Conservation (phyloP, 1,140 invertebrate species). For the Cephus cinctus region DNA sequence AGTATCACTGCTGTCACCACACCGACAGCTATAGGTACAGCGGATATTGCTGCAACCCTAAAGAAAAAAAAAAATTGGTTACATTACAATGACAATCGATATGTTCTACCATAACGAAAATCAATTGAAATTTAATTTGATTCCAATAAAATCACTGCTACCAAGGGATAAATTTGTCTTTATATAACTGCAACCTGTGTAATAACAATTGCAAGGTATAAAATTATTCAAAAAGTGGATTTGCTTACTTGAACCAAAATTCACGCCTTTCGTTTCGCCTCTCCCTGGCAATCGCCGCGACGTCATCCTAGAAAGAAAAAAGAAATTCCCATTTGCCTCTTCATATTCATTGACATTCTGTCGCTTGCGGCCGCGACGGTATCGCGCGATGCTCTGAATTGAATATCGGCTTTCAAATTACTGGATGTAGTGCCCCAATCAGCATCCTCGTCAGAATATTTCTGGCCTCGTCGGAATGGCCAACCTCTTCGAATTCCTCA, state of each 20-base stretch:
- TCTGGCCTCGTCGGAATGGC: conserved; percentile 80
- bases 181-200: no score
- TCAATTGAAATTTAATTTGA: no score
- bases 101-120: no score
- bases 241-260: neutral
- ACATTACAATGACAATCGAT: no score
- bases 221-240: neutral
- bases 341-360: neutral
- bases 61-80: neutral
- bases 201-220: no score
- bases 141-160: no score
- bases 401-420: neutral
- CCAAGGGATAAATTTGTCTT: no score
- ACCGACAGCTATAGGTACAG: neutral
- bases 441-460: conserved; percentile 65
- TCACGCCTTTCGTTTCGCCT: no score
- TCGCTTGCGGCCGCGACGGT: no score
- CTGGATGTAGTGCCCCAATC: conserved; percentile 58
- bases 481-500: conserved; percentile 81
- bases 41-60: neutral
- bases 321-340: neutral
- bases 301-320: neutral
- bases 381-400: no score
- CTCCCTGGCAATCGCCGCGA: neutral
- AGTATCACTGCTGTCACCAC: neutral